A percentile compares a stretch with the other conserved stretches of the same genome.
These are phyloP conservation scores for Troglohyphantes excavatus DNA, from an alignment of 2,888 invertebrate species.

Conservation along the genomic window DNA sequence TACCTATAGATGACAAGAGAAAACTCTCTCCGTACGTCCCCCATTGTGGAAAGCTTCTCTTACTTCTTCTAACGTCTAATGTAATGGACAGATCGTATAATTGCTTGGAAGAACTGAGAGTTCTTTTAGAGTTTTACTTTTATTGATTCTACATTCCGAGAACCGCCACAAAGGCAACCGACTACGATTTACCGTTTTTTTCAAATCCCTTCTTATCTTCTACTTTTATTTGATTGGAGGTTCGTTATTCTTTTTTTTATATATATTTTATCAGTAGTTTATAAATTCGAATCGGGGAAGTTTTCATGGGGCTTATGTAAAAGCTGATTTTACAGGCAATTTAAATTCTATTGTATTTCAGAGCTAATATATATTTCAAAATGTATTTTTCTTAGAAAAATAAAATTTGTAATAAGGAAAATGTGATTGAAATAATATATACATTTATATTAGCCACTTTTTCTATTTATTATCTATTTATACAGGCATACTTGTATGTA, in stretches of 20 bases:
- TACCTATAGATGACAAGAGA: conserved; percentile 21
- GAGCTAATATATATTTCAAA: too few species aligned
- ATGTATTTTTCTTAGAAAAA: too few species aligned
- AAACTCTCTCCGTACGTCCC: conserved; percentile 19
- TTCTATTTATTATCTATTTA: too few species aligned
- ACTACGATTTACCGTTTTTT: conserved; percentile 21
- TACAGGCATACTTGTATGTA: too few species aligned
- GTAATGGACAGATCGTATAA: conserved; percentile 61
- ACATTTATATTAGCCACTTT: too few species aligned
- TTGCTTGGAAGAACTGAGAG: conserved; percentile 61
- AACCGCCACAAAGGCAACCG: conserved; percentile 32
- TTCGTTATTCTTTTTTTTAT: background rate
- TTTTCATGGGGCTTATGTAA: too few species aligned
- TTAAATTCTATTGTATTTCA: too few species aligned
- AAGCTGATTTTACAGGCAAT: too few species aligned
- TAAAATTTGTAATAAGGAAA: too few species aligned
- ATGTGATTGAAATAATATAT: too few species aligned
- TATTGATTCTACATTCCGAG: conserved; percentile 63
- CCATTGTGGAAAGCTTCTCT: conserved; percentile 43
- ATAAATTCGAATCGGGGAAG: background rate
- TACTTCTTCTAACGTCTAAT: conserved; percentile 6
- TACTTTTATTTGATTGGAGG: background rate
- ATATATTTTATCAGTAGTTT: background rate
- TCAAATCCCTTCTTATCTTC: conserved; percentile 31
- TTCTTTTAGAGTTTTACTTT: conserved; percentile 28